These are phyloP conservation scores for Sylvicola cinctus DNA, from an alignment of 2,888 invertebrate species.

Conservation along the genomic window DNA sequence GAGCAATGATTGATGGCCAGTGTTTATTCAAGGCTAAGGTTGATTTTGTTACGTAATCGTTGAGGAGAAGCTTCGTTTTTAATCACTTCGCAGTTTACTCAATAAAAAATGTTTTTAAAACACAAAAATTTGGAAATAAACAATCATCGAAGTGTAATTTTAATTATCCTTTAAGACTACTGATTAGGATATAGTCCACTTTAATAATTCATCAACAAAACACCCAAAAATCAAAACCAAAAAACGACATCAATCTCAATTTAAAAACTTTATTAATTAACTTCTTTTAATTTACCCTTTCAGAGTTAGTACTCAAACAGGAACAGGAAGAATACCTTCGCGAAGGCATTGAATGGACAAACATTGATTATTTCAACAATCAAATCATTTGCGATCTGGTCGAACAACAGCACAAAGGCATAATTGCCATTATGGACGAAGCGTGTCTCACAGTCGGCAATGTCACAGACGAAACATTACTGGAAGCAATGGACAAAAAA, in stretches of 20 bases:
- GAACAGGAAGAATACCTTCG: conserved; percentile 93
- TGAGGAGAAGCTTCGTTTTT: too few species aligned
- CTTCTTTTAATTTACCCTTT: conserved; percentile 13
- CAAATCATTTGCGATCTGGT: conserved; percentile 89
- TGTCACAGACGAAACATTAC: conserved; percentile 61
- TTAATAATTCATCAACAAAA: too few species aligned
- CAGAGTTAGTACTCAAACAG: conserved; percentile 89
- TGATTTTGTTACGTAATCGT: conserved; percentile 2
- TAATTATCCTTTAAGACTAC: too few species aligned
- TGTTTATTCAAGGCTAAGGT: too few species aligned
- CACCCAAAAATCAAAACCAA: too few species aligned
- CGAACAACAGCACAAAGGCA: conserved; percentile 81
- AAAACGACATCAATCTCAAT: too few species aligned
- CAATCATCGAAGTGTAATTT: too few species aligned
- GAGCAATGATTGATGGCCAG: neutral
- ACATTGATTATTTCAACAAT: conserved; percentile 94
- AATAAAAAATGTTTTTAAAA: too few species aligned
- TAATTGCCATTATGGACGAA: conserved; percentile 88
- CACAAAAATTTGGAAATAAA: too few species aligned
- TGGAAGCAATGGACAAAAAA: conserved; percentile 86
- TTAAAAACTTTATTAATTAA: too few species aligned
- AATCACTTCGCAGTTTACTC: too few species aligned
- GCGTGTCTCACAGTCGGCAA: conserved; percentile 91
- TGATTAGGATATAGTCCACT: too few species aligned
- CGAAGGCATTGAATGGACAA: conserved; percentile 91